Evolutionary conservation across 2,113 vertebrate species (phyloP).

Genomic region (Myotis davidii): DNA sequence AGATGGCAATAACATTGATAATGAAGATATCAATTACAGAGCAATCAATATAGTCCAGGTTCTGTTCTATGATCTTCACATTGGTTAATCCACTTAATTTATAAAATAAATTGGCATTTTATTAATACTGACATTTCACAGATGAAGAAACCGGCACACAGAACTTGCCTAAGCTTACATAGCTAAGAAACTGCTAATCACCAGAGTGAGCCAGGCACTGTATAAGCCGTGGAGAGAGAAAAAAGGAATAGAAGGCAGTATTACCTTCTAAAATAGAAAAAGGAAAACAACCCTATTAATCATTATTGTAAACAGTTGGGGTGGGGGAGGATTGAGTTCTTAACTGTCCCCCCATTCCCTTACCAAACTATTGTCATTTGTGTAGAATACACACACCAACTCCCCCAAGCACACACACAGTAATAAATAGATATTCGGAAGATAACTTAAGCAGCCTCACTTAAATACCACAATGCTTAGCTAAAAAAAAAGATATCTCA

Average conservation of each 20-base stretch:
- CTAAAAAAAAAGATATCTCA: too few species aligned
- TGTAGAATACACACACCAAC: neutral
- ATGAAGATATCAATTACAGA: neutral
- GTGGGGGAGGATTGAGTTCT: neutral
- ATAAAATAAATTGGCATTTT: neutral
- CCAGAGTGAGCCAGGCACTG: neutral
- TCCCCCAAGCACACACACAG: neutral
- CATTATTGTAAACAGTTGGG: neutral
- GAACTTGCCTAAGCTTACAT: neutral
- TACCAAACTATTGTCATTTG: neutral
- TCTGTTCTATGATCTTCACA: neutral
- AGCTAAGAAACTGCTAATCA: neutral
- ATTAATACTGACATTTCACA: neutral
- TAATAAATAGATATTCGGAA: neutral
- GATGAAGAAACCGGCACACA: neutral
- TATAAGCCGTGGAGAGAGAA: neutral
- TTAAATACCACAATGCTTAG: neutral
- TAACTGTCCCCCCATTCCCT: neutral
- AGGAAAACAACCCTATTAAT: neutral
- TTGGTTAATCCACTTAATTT: slow-evolving; percentile 1
- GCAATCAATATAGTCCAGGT: neutral
- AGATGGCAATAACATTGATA: neutral
- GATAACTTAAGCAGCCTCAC: neutral
- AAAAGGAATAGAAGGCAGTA: neutral
- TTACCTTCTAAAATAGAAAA: neutral